Conservation (phyloP, 2,797 vertebrate species). For the Spondyliosoma cantharus region DNA sequence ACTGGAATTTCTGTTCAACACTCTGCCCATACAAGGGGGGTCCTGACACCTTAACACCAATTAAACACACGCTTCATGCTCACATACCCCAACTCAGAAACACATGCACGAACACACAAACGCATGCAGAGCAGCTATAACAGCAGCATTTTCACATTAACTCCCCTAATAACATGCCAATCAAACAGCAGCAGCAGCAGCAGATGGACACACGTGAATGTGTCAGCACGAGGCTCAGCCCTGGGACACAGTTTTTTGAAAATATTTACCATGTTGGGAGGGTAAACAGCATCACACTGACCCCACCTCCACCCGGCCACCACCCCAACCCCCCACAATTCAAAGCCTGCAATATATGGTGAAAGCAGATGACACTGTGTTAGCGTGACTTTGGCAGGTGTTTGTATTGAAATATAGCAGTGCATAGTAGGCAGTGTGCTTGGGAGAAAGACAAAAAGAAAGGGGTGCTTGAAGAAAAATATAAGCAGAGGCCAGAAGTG, state of each 20-base stretch:
- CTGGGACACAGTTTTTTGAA: conserved; percentile 39
- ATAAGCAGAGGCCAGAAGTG: conserved; percentile 1
- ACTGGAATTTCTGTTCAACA: conserved; percentile 1
- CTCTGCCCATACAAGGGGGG: neutral
- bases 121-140: conserved; percentile 14
- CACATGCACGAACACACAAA: conserved; percentile 8
- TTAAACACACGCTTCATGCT: neutral
- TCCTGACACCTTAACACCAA: conserved; percentile 32
- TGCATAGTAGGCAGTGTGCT: neutral
- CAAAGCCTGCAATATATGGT: conserved; percentile 14
- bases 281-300: conserved; percentile 14
- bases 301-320: neutral
- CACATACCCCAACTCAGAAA: neutral
- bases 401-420: conserved; percentile 4
- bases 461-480: neutral
- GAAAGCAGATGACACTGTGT: conserved; percentile 13
- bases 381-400: conserved; percentile 7
- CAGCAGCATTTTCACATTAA: conserved; percentile 31
- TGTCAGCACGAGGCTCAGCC: conserved; percentile 45
- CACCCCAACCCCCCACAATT: neutral
- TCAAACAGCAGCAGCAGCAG: conserved; percentile 42
- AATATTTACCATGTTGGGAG: conserved; percentile 60
- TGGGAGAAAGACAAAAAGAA: neutral
- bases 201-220: conserved; percentile 48
- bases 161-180: conserved; percentile 68